phyloP scores from a whole-genome alignment of 2,113 vertebrate genomes.

The Dasyornis broadbenti region DNA sequence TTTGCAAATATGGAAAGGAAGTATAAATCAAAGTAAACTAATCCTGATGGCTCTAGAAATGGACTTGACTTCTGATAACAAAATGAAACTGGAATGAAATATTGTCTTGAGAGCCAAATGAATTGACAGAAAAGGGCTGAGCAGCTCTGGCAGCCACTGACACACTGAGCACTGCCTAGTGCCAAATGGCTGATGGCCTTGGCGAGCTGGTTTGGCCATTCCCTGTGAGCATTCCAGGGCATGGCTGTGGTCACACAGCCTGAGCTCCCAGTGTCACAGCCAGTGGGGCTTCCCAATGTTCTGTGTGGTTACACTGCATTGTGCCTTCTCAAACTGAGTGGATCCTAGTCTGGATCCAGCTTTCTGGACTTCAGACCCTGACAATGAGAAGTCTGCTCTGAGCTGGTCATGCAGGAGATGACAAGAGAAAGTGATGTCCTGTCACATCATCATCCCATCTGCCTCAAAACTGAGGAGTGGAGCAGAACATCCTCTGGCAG shows the following conservation, averaged over 20 bases:
- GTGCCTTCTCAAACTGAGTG: neutral
- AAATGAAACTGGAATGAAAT: neutral
- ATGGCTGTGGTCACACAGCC: neutral
- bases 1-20: neutral
- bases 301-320: rapidly evolving
- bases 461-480: neutral
- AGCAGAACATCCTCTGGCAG: neutral
- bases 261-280: neutral
- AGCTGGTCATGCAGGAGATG: neutral
- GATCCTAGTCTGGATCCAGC: neutral
- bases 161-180: neutral
- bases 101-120: neutral
- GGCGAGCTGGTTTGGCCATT: neutral
- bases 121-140: neutral
- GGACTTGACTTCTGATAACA: neutral
- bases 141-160: neutral
- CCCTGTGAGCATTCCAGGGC: neutral
- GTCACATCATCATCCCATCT: neutral
- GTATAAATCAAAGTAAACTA: neutral
- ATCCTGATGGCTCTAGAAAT: neutral
- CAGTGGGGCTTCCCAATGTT: neutral
- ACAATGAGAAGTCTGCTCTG: neutral
- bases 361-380: neutral
- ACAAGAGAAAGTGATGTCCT: neutral
- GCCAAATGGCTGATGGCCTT: neutral